phyloP scores from a whole-genome alignment of 2,888 invertebrate species.

The Dinocampus coccinellae region DNA sequence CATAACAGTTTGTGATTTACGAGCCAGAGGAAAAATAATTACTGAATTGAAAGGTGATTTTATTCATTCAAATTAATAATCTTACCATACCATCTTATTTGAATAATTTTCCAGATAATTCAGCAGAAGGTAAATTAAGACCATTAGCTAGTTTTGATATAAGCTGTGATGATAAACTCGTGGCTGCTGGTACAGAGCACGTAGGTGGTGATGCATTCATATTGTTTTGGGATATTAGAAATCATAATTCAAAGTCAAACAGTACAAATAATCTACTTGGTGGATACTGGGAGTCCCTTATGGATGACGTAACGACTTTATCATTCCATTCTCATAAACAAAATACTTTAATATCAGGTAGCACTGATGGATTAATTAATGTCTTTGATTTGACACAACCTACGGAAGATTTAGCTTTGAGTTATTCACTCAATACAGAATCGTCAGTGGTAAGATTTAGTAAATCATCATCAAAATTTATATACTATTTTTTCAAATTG shows the following conservation, averaged over 20 bases:
- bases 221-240: slow-evolving; percentile 84
- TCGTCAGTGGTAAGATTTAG: slow-evolving; percentile 76
- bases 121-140: slow-evolving; percentile 70
- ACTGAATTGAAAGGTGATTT: slow-evolving; percentile 68
- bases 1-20: slow-evolving; percentile 76
- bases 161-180: slow-evolving; percentile 77
- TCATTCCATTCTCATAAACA: slow-evolving; percentile 78
- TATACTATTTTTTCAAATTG: too few relatives aligned
- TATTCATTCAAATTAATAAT: slow-evolving; percentile 36
- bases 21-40: slow-evolving; percentile 70
- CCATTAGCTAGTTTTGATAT: slow-evolving; percentile 82
- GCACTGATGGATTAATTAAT: slow-evolving; percentile 88
- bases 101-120: slow-evolving; percentile 50
- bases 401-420: slow-evolving; percentile 85
- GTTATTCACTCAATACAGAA: slow-evolving; percentile 82
- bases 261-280: slow-evolving; percentile 73
- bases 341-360: slow-evolving; percentile 80
- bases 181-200: slow-evolving; percentile 83
- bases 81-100: not conserved
- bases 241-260: slow-evolving; percentile 66
- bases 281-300: slow-evolving; percentile 87
- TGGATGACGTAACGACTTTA: slow-evolving; percentile 79
- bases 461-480: not conserved
- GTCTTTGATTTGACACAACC: slow-evolving; percentile 81
- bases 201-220: slow-evolving; percentile 80